phyloP scores from a whole-genome alignment of 2,113 vertebrate species.

The Calonectris borealis region DNA sequence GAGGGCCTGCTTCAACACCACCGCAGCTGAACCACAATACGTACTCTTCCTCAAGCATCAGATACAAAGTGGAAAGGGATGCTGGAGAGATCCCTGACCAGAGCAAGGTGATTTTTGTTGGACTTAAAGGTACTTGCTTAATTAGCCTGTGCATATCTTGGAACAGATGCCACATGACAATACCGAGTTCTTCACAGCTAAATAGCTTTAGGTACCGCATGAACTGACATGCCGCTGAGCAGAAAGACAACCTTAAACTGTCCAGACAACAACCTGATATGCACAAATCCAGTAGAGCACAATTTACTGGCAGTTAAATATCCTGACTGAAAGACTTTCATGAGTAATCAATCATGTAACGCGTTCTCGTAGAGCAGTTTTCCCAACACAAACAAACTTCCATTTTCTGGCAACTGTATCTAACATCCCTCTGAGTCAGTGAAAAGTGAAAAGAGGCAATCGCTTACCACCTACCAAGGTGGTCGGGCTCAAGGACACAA shows the following conservation, averaged over 20 bases:
- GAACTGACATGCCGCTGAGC: background rate
- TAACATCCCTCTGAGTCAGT: too few relatives aligned
- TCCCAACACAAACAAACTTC: background rate
- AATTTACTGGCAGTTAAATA: background rate
- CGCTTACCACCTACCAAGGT: background rate
- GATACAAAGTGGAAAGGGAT: background rate
- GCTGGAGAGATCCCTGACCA: background rate
- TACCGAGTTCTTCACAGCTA: background rate
- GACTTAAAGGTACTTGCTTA: background rate
- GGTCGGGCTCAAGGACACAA: background rate
- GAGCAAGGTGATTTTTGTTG: background rate
- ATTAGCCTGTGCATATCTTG: fast-evolving
- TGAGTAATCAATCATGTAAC: background rate
- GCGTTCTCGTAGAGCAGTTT: background rate
- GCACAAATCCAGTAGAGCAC: background rate
- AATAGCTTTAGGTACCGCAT: background rate
- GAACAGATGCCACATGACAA: background rate
- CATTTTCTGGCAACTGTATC: background rate
- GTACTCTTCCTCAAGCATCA: background rate
- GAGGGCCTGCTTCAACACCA: background rate
- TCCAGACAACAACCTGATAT: background rate
- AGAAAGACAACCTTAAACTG: background rate
- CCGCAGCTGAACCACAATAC: fast-evolving
- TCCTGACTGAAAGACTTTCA: background rate
- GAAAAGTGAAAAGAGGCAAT: background rate